These are phyloP conservation scores for Bufotes viridis DNA, from an alignment of 2,797 vertebrate genomes.

Conservation along the genomic window DNA sequence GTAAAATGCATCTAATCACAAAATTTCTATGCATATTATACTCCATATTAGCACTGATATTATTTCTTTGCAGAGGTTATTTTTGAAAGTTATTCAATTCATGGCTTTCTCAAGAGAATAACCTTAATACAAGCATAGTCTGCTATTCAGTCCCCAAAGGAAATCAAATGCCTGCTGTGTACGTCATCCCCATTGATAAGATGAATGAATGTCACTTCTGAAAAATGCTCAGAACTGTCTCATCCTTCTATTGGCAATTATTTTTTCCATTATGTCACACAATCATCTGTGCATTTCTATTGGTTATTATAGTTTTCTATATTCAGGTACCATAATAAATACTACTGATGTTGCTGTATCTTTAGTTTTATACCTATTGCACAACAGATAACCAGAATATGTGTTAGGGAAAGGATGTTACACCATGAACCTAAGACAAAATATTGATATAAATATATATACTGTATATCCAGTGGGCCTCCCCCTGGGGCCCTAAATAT, in stretches of 20 bases:
- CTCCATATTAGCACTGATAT: not conserved
- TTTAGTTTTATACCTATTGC: not conserved
- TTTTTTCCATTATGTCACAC: not conserved
- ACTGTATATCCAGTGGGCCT: too few species aligned
- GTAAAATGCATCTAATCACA: not conserved
- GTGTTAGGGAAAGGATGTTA: too few species aligned
- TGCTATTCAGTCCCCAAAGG: constrained; percentile 40
- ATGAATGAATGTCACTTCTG: constrained; percentile 10
- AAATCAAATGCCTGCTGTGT: constrained; percentile 34
- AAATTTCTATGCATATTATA: not conserved
- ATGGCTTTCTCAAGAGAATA: constrained; percentile 8
- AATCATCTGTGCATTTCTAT: not conserved
- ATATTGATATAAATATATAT: too few species aligned
- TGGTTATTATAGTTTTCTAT: not conserved
- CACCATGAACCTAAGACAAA: too few species aligned
- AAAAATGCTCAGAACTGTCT: not conserved
- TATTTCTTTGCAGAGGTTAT: not conserved
- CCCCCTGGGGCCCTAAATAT: too few species aligned
- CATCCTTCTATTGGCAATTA: not conserved
- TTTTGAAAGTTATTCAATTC: constrained; percentile 1
- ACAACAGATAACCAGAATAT: not conserved
- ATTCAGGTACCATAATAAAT: not conserved
- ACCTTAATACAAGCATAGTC: constrained; percentile 9
- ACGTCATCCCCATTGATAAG: constrained; percentile 19
- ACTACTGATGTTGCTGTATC: not conserved